Evolutionary conservation across 1,140 invertebrate species (phyloP).

Genomic region (Drosophila aff.): DNA sequence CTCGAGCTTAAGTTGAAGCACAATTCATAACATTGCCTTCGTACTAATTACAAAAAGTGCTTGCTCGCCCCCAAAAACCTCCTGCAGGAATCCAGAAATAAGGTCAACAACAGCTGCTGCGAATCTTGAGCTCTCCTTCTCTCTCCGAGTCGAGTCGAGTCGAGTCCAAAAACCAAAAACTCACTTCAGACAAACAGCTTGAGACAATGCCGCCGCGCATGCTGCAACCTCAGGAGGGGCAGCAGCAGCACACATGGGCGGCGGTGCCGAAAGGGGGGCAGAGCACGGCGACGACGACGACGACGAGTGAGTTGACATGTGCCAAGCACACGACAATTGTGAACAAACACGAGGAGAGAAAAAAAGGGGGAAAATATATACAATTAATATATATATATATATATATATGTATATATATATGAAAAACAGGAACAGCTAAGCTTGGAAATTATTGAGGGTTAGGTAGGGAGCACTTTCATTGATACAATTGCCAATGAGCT

Average conservation of each 20-base stretch:
- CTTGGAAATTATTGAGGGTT: not conserved
- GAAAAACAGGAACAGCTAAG: not conserved
- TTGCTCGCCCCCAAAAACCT: slow-evolving; percentile 10
- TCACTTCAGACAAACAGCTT: slow-evolving; percentile 78
- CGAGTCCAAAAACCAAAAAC: slow-evolving; percentile 25
- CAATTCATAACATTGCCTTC: slow-evolving; percentile 80
- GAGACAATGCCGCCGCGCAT: slow-evolving; percentile 71
- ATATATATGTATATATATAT: no score
- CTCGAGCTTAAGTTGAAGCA: slow-evolving; percentile 71
- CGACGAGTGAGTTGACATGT: slow-evolving; percentile 72
- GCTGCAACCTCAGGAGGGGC: slow-evolving; percentile 59
- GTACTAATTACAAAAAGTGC: slow-evolving; percentile 81
- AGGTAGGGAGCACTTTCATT: slow-evolving; percentile 11
- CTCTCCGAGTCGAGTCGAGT: not conserved
- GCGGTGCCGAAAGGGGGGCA: not conserved
- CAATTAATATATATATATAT: not conserved
- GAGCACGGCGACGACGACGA: not conserved
- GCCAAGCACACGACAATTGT: slow-evolving; percentile 68
- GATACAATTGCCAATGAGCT: slow-evolving; percentile 35
- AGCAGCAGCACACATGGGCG: slow-evolving; percentile 5
- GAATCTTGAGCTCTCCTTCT: slow-evolving; percentile 25
- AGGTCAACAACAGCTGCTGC: slow-evolving; percentile 46
- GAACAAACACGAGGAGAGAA: slow-evolving; percentile 24
- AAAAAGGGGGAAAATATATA: not conserved
- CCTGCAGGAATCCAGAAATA: slow-evolving; percentile 21